These are phyloP conservation scores for Psilopogon haemacephalus DNA, from an alignment of 2,113 vertebrate genomes.

Conservation along the genomic window DNA sequence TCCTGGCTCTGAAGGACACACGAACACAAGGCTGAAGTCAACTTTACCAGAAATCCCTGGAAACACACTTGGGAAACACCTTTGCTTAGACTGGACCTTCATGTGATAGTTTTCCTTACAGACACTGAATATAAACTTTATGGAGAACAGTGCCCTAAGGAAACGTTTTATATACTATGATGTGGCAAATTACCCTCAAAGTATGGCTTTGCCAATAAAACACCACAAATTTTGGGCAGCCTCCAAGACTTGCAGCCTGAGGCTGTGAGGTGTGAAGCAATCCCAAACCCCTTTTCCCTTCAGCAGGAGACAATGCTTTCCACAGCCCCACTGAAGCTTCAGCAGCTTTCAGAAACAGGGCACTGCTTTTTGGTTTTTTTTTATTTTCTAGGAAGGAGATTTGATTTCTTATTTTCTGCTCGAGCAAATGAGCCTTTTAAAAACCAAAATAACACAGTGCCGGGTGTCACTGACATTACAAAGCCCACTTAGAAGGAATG, in stretches of 20 bases:
- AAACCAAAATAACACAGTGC: background rate
- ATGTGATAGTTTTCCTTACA: background rate
- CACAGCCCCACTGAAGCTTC: background rate
- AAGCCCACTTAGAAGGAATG: background rate
- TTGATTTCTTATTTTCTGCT: background rate
- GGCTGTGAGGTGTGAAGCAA: constrained; percentile 15
- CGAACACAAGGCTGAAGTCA: background rate
- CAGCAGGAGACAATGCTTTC: background rate
- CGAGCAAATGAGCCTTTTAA: background rate
- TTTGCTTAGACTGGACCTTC: background rate
- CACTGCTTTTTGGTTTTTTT: too few relatives aligned
- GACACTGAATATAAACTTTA: background rate
- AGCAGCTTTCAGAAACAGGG: background rate
- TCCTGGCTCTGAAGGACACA: background rate
- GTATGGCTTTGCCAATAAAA: background rate
- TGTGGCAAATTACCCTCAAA: constrained; percentile 17
- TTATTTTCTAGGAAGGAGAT: background rate
- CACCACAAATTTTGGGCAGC: constrained; percentile 47
- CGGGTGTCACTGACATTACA: background rate
- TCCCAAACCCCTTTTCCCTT: background rate
- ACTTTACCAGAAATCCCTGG: background rate
- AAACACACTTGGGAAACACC: background rate
- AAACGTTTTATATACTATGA: background rate
- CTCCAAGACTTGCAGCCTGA: constrained; percentile 29
- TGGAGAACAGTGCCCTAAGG: background rate